Conservation (phyloP, 2,888 invertebrate genomes). For the Acronicta alni region DNA sequence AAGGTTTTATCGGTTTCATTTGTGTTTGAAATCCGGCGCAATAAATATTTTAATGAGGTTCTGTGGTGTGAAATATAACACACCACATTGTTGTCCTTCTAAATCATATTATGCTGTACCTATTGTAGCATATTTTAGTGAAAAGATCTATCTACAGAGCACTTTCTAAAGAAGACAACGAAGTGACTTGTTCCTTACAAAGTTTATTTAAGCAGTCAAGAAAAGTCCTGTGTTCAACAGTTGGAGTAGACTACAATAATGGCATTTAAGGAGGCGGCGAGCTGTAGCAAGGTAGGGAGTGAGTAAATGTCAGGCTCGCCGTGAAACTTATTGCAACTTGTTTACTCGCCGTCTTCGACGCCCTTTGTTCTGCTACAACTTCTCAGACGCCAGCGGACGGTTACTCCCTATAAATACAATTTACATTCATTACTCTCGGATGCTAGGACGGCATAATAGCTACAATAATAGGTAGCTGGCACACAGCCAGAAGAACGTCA, state of each 20-base stretch:
- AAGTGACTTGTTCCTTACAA: constrained; percentile 42
- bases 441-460: constrained; percentile 64
- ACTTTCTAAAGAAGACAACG: constrained; percentile 31
- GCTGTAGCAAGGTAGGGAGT: constrained; percentile 58
- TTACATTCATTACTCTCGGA: constrained; percentile 77
- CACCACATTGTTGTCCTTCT: not conserved
- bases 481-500: constrained; percentile 38
- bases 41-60: not conserved
- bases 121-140: not conserved
- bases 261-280: constrained; percentile 68
- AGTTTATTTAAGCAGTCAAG: constrained; percentile 42
- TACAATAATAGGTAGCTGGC: constrained; percentile 47
- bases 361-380: constrained; percentile 82
- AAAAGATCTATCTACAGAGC: constrained; percentile 11
- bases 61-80: not conserved
- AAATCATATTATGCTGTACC: not conserved
- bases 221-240: constrained; percentile 54
- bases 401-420: constrained; percentile 81
- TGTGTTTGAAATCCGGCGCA: not conserved
- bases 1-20: constrained; percentile 27
- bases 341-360: constrained; percentile 79
- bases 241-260: constrained; percentile 71
- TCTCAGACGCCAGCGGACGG: constrained; percentile 78
- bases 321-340: constrained; percentile 85
- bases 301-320: constrained; percentile 70